Conservation (phyloP, 1,140 invertebrate genomes). For the Uloborus diversus region DNA sequence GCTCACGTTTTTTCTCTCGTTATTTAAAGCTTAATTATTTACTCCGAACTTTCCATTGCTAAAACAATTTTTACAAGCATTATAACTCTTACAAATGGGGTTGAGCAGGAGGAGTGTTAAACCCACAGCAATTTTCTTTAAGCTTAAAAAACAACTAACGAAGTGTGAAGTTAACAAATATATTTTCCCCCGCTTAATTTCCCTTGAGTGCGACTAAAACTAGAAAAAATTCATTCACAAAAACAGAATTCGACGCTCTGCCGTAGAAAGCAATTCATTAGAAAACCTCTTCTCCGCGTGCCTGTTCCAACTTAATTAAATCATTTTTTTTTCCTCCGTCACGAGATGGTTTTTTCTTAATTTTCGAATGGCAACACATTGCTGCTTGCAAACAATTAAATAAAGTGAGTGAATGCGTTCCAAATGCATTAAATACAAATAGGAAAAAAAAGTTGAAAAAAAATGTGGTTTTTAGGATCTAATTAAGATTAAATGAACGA, state of each 20-base stretch:
- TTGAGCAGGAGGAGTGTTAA: no score
- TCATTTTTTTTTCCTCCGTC: neutral
- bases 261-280: conserved; percentile 18
- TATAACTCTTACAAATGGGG: no score
- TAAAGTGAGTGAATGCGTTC: conserved; percentile 16
- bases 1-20: no score
- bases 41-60: no score
- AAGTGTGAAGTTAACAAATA: neutral
- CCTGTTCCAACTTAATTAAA: conserved; percentile 13
- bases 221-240: neutral
- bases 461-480: neutral
- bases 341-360: neutral
- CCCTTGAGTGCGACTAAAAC: neutral
- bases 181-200: neutral
- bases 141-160: neutral
- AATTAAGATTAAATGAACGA: conserved; percentile 36
- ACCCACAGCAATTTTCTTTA: neutral
- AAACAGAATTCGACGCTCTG: neutral
- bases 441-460: neutral
- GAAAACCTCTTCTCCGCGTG: neutral
- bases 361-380: neutral
- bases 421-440: neutral
- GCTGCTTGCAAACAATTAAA: conserved; percentile 14
- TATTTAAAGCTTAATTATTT: no score
- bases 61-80: no score